Base-by-base conservation (phyloP, 2,888 invertebrate genomes). In the Galeopsomyia nigrocyanea region DNA sequence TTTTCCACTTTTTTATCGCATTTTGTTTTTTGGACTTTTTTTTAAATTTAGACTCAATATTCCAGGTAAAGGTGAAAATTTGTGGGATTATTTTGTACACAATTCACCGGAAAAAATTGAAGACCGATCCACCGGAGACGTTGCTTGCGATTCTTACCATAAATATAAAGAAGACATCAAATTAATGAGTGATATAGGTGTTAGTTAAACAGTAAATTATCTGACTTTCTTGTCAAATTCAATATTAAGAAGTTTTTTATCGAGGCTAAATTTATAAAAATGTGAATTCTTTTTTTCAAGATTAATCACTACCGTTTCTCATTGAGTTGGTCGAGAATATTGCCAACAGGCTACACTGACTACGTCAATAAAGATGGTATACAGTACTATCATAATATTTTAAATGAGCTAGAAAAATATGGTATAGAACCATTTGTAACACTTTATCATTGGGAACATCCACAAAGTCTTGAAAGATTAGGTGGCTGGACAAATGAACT, bases 121-220 rank as follows among this genome's bases (percentile, higher is more conserved):
- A 75, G 89, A 91, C 75, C 84, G 88, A 6, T 88, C 89, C 0
- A 92, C 89, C 68, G 92, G 90, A 0, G 91, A 93, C 75, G 87
- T 92, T 0, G 91, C 93, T 0, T 91, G 92, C 46, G 91, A 93
- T 82, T 92, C 92, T 16, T 93, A 92, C 80, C 89, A 92, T 80
- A 88, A 89, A 71, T 92, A 90, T 82, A 88, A 89, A 79, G 90
- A 91, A 81, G 86, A 82, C 64, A 72, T 79, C 17, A 51, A 46
- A 53, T 51, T 78, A 49, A 53, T 77, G 26, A 79, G 78, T 62
- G 70, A 78, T 16, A 75, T 81, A 16, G 80, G 80, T 10, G 79
- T 80, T 56, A 77, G 77, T 71, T 13, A 9, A 3, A 39, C 7
- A 39, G 13, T 39, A 39, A 39, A 39, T 9, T 39, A 10, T 7